Percentiles rank a stretch among this genome's conserved stretches.
Conservation (phyloP, 2,888 invertebrate species). For the Hylaea fasciaria region DNA sequence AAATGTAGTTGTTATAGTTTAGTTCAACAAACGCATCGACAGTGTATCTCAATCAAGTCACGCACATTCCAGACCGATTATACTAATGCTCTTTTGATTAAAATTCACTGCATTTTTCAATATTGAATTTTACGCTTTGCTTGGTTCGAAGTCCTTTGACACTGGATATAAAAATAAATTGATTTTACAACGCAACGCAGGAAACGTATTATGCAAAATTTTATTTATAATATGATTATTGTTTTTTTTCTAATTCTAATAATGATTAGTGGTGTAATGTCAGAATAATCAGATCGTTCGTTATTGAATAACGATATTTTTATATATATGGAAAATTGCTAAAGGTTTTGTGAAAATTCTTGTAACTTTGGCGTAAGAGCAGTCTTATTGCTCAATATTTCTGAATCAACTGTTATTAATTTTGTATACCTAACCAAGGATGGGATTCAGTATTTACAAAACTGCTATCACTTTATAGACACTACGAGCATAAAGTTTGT, state of each 20-base stretch:
- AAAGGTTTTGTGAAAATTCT: too few relatives aligned
- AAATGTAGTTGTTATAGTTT: too few relatives aligned
- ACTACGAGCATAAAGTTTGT: too few relatives aligned
- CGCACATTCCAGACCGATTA: constrained; percentile 80
- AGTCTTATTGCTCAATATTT: too few relatives aligned
- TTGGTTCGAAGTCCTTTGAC: constrained; percentile 61
- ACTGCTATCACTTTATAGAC: too few relatives aligned
- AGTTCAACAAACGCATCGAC: constrained; percentile 27
- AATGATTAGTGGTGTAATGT: not conserved
- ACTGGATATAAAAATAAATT: constrained; percentile 54
- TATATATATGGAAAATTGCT: too few relatives aligned
- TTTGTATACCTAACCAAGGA: too few relatives aligned
- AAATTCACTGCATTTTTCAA: constrained; percentile 80
- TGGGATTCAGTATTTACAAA: too few relatives aligned
- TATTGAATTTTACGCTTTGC: constrained; percentile 76
- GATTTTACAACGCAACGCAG: constrained; percentile 36
- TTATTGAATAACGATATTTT: too few relatives aligned
- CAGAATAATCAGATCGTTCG: too few relatives aligned
- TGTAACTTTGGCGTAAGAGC: too few relatives aligned
- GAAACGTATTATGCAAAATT: constrained; percentile 4
- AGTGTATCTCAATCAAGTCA: constrained; percentile 59
- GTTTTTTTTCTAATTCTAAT: not conserved
- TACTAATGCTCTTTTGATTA: constrained; percentile 83
- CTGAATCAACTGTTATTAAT: too few relatives aligned
- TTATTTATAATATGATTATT: not conserved